A percentile compares a stretch with the other conserved stretches of the same genome.
Evolutionary conservation across 1,140 invertebrate species (phyloP).

Genomic region (Drosophila bipectinata): DNA sequence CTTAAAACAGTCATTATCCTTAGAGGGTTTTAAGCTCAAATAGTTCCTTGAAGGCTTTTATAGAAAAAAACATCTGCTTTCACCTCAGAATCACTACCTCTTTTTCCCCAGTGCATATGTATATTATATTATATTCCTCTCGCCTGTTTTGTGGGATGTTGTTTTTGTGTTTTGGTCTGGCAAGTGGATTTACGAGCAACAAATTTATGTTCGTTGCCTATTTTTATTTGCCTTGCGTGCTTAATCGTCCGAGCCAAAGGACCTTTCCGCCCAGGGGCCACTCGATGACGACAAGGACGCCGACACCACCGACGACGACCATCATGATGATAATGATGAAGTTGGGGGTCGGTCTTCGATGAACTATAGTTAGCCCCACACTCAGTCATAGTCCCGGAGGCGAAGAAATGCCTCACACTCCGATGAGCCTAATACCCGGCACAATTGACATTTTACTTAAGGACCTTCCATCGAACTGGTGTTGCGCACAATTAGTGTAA

Average conservation of each 20-base stretch:
- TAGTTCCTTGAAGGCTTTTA: no score
- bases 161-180: slow-evolving; percentile 54
- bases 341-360: slow-evolving; percentile 11
- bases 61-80: no score
- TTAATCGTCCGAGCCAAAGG: slow-evolving; percentile 67
- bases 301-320: neutral
- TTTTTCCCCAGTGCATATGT: slow-evolving; percentile 10
- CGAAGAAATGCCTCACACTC: slow-evolving; percentile 17
- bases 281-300: slow-evolving; percentile 22
- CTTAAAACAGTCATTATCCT: no score
- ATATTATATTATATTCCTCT: slow-evolving; percentile 37
- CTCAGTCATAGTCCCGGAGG: slow-evolving; percentile 8
- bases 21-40: no score
- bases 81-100: no score
- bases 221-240: slow-evolving; percentile 81
- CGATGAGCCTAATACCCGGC: slow-evolving; percentile 68
- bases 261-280: slow-evolving; percentile 43
- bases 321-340: slow-evolving; percentile 15
- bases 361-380: slow-evolving; percentile 55
- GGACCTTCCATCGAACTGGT: slow-evolving; percentile 66
- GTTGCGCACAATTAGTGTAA: slow-evolving; percentile 70
- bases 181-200: slow-evolving; percentile 79
- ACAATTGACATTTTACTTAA: slow-evolving; percentile 81
- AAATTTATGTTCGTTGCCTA: slow-evolving; percentile 82
- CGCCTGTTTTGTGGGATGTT: slow-evolving; percentile 31